Conservation (phyloP, 2,113 vertebrate genomes). For the Oxygymnocypris stewartii region DNA sequence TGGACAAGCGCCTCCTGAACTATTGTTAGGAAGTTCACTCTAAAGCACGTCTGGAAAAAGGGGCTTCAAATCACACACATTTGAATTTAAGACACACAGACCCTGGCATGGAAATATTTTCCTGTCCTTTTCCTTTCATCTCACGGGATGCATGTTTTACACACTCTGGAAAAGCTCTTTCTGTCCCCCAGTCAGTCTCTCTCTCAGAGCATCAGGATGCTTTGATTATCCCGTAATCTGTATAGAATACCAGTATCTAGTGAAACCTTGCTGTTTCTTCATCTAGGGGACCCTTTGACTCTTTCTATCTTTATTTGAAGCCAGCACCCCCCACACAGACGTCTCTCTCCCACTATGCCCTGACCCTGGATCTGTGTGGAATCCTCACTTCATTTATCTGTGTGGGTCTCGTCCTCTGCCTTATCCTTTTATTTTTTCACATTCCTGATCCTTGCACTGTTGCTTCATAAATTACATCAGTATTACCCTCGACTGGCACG, state of each 20-base stretch:
- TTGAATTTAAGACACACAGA: neutral
- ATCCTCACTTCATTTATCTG: conserved; percentile 36
- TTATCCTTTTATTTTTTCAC: conserved; percentile 1
- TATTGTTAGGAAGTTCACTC: neutral
- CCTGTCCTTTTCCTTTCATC: neutral
- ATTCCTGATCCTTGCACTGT: neutral
- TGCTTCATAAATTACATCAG: neutral
- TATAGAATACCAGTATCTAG: neutral
- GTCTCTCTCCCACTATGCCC: conserved; percentile 13
- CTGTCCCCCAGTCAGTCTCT: neutral
- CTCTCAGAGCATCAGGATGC: neutral
- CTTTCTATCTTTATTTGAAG: no score
- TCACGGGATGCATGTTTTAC: neutral
- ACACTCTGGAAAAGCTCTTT: conserved; percentile 7
- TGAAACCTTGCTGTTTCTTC: neutral
- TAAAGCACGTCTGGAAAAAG: neutral
- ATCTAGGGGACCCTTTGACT: neutral
- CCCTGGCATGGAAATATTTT: neutral
- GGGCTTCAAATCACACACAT: neutral
- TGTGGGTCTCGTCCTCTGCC: conserved; percentile 3
- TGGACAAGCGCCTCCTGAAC: neutral
- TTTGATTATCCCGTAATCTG: neutral
- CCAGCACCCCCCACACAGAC: conserved; percentile 6
- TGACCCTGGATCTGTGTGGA: conserved; percentile 26
- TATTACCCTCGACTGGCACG: neutral